Evolutionary conservation across 1,140 invertebrate species (phyloP).

Genomic region (Lordiphosa clarofinis): DNA sequence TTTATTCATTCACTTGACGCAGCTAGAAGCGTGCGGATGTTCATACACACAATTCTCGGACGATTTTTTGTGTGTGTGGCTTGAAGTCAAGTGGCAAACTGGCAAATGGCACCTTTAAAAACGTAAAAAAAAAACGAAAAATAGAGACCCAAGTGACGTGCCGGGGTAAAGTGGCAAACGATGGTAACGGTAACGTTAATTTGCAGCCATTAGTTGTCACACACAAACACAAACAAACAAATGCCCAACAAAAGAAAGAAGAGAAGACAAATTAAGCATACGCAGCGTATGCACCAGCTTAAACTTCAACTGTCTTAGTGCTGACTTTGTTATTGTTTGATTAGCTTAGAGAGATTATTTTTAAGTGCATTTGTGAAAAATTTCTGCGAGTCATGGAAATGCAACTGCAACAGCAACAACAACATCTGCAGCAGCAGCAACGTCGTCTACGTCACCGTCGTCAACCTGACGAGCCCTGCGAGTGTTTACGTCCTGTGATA

Average conservation of each 20-base stretch:
- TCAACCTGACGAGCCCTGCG: conserved; percentile 67
- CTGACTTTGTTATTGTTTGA: conserved; percentile 40
- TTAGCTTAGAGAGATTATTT: conserved; percentile 24
- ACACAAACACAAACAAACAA: conserved; percentile 33
- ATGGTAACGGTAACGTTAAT: conserved; percentile 56
- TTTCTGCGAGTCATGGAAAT: conserved; percentile 2
- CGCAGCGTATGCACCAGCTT: conserved; percentile 49
- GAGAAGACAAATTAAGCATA: conserved; percentile 59
- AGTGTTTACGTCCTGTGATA: conserved; percentile 76
- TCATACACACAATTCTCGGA: conserved; percentile 26
- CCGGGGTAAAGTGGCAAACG: conserved; percentile 22
- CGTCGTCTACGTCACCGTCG: conserved; percentile 51
- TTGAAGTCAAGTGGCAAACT: conserved; percentile 41
- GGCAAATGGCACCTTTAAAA: conserved; percentile 34
- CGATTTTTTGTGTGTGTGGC: neutral
- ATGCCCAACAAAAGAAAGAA: conserved; percentile 25
- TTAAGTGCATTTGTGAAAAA: neutral
- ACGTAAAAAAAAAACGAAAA: conserved; percentile 9
- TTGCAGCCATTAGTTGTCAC: conserved; percentile 63
- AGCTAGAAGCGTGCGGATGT: conserved; percentile 68
- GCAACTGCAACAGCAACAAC: conserved; percentile 54
- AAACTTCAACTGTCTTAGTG: conserved; percentile 14
- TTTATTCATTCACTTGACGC: conserved; percentile 63
- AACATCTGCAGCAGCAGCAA: conserved; percentile 32
- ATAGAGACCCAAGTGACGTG: conserved; percentile 15